Evolutionary conservation across 2,797 vertebrate species (phyloP), one percentile per base, ranked within the genome.

Genomic region (Parauchenoglanis punctatus): DNA sequence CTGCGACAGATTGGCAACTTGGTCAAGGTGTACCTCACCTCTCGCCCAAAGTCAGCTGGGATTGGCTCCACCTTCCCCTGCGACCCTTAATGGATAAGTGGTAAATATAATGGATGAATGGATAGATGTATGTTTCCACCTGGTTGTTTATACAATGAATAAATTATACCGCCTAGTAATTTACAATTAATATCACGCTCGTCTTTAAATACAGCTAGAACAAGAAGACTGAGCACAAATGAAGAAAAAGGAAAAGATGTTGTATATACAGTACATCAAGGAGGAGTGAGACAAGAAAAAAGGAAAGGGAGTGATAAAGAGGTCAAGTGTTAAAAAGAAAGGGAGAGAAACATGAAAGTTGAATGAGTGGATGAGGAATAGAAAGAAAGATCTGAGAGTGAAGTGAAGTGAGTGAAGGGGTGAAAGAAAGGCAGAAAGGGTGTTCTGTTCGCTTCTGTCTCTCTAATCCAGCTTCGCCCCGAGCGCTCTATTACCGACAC

Each of bases 401-500:
- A 65, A 13, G 46, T 56, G 49, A 73, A 61, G 54, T 46, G 80
- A 63, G 83, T 46, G n/a, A 76, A 88, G 84, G 44, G 40, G 20
- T 76, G 63, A 68, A 81, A 54, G 59, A 61, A 73, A 61, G 61
- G 46, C 15, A 49, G 40, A 40, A 40, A 40, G 40, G 40, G 80
- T 46, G 75, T 89, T 81, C 87, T 87, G 86, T 87, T 88, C 63
- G 13, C 23, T 83, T 90, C 56, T 67, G 72, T 81, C 82, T 85
- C 88, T 31, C 70, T 89, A 90, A 88, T 89, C 86, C 84, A 77
- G 84, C 88, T 87, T 86, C 68, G 81, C 93, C 93, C 87, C n/a
- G 4, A 92, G 92, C 91, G 87, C 92, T 93, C 91, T 93, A 94
- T 95, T 94, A 94, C 91, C 86, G 89, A 88, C 89, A 88, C 91